Conservation (phyloP, 2,888 invertebrate genomes). For the Pemphredon lugubris region DNA sequence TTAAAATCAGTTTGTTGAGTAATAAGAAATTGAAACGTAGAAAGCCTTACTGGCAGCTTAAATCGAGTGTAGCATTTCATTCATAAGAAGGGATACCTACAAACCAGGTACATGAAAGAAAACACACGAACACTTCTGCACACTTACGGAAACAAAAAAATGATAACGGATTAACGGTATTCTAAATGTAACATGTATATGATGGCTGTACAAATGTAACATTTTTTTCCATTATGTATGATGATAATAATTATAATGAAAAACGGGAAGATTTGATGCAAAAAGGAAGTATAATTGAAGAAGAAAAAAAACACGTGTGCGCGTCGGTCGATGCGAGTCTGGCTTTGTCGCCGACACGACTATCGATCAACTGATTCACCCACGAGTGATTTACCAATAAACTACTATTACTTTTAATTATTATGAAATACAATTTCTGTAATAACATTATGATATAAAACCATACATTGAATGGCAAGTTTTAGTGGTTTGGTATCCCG, state of each 20-base stretch:
- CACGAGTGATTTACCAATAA: slow-evolving; percentile 82
- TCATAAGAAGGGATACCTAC: slow-evolving; percentile 70
- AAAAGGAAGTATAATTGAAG: slow-evolving; percentile 58
- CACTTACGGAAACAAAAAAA: slow-evolving; percentile 62
- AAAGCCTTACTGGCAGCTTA: slow-evolving; percentile 68
- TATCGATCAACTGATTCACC: slow-evolving; percentile 72
- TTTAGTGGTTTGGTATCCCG: slow-evolving; percentile 33
- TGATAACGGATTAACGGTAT: slow-evolving; percentile 78
- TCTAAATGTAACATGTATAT: slow-evolving; percentile 81
- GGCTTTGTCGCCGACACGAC: slow-evolving; percentile 36
- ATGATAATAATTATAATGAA: slow-evolving; percentile 70
- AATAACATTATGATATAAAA: slow-evolving; percentile 82
- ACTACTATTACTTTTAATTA: slow-evolving; percentile 85
- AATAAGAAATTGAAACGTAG: slow-evolving; percentile 61
- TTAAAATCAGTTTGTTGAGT: no score
- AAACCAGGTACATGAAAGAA: slow-evolving; percentile 57
- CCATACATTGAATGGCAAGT: slow-evolving; percentile 79
- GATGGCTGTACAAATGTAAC: slow-evolving; percentile 82
- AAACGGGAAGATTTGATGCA: slow-evolving; percentile 67
- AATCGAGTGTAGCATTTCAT: slow-evolving; percentile 71
- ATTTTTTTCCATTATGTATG: slow-evolving; percentile 81
- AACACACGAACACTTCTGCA: slow-evolving; percentile 30
- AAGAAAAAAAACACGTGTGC: slow-evolving; percentile 64
- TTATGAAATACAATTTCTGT: slow-evolving; percentile 87
- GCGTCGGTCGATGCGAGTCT: slow-evolving; percentile 64